Evolutionary conservation across 2,888 invertebrate genomes (phyloP).

Genomic region (Sarcophaga caerulescens): DNA sequence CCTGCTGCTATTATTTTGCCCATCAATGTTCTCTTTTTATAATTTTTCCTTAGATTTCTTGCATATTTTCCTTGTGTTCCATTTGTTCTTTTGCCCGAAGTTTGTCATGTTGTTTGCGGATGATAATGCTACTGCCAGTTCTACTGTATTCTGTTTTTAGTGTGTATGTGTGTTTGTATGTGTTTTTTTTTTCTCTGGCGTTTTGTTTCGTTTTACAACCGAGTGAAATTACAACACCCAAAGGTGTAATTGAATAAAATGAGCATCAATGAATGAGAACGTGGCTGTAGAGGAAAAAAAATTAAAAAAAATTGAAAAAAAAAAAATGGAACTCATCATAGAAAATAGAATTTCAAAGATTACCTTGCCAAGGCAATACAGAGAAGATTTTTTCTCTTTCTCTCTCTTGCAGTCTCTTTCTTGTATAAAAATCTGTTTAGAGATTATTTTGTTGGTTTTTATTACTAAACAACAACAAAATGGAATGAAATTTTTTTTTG

Average conservation of each 20-base stretch:
- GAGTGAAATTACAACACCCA: slow-evolving; percentile 67
- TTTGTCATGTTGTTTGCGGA: not conserved
- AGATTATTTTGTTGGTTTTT: not conserved
- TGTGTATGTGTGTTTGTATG: too few species aligned
- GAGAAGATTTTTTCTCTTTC: not conserved
- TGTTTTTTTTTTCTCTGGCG: not conserved
- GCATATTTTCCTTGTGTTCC: too few species aligned
- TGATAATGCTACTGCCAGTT: not conserved
- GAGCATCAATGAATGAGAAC: slow-evolving; percentile 52
- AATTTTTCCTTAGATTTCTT: too few species aligned
- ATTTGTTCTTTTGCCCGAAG: too few species aligned
- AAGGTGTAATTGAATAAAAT: slow-evolving; percentile 68
- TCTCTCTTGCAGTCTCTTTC: not conserved
- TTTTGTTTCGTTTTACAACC: slow-evolving; percentile 28
- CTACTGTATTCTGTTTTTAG: not conserved
- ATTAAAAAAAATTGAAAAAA: not conserved
- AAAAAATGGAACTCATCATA: not conserved
- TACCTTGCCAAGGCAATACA: not conserved
- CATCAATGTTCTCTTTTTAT: too few species aligned
- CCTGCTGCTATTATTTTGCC: too few species aligned
- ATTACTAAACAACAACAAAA: slow-evolving; percentile 5
- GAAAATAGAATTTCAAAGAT: not conserved
- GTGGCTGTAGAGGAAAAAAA: not conserved
- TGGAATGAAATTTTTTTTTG: not conserved
- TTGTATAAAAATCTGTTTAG: not conserved